Conservation (phyloP, 2,797 vertebrate species). For the Antrozous pallidus region DNA sequence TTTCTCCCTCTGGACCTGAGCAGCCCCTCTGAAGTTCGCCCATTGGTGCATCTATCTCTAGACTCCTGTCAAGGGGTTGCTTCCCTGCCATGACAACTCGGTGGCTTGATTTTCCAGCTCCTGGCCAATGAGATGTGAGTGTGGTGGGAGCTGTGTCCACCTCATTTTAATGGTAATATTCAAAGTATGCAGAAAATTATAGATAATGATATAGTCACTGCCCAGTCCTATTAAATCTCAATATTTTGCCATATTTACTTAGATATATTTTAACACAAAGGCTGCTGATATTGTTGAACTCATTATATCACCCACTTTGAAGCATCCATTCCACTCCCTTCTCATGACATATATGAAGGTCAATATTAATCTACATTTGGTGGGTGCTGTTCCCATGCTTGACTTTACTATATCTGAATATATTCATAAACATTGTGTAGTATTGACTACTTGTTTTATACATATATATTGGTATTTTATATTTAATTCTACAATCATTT, state of each 20-base stretch:
- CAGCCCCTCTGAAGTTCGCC: background rate
- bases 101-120: background rate
- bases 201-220: background rate
- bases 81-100: background rate
- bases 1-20: background rate
- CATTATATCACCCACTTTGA: background rate
- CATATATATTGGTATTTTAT: background rate
- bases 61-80: background rate
- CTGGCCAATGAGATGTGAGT: background rate
- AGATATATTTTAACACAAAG: background rate
- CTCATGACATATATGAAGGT: background rate
- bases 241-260: background rate
- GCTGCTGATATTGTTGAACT: background rate
- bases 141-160: background rate
- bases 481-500: background rate
- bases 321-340: background rate
- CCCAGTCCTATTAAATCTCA: background rate
- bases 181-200: background rate
- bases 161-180: background rate
- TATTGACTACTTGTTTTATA: background rate
- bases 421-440: background rate
- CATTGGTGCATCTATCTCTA: background rate
- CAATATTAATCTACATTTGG: background rate
- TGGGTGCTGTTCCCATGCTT: background rate
- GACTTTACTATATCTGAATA: background rate